Evolutionary conservation across 2,888 invertebrate genomes (phyloP).

Genomic region (Lottia gigantea): DNA sequence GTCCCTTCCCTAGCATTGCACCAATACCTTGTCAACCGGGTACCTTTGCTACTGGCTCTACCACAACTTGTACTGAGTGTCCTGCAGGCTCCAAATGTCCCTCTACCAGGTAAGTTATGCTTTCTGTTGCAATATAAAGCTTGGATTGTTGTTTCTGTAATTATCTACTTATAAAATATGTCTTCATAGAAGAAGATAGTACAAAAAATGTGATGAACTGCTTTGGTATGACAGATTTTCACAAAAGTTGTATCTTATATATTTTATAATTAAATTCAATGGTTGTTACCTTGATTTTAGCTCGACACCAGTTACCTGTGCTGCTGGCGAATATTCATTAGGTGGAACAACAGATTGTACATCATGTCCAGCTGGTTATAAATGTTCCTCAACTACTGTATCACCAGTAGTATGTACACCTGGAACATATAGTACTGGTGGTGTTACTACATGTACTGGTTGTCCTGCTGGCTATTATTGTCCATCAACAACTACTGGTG

Average conservation of each 20-base stretch:
- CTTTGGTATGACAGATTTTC: no score
- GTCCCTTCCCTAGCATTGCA: constrained; percentile 41
- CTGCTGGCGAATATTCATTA: constrained; percentile 44
- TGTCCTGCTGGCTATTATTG: constrained; percentile 60
- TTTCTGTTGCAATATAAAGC: no score
- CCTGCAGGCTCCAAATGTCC: constrained; percentile 54
- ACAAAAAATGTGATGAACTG: no score
- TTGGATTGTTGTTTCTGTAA: no score
- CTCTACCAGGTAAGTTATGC: constrained; percentile 32
- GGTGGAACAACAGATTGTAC: constrained; percentile 41
- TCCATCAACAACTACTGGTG: constrained; percentile 47
- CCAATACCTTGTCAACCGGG: constrained; percentile 54
- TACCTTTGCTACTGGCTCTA: constrained; percentile 48
- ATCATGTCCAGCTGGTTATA: constrained; percentile 47
- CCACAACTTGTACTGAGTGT: constrained; percentile 52
- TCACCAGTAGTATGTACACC: constrained; percentile 40
- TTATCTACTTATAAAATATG: no score
- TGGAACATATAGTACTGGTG: constrained; percentile 51
- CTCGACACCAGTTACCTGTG: constrained; percentile 34
- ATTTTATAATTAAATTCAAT: no score
- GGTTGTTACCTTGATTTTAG: constrained; percentile 27
- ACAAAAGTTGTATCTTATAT: no score
- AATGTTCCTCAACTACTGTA: constrained; percentile 35
- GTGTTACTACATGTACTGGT: constrained; percentile 39
- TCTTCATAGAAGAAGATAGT: no score